A percentile compares a stretch with the other conserved stretches of the same genome.
Conservation (phyloP, 1,140 invertebrate species). For the Hylaeus volcanicus region DNA sequence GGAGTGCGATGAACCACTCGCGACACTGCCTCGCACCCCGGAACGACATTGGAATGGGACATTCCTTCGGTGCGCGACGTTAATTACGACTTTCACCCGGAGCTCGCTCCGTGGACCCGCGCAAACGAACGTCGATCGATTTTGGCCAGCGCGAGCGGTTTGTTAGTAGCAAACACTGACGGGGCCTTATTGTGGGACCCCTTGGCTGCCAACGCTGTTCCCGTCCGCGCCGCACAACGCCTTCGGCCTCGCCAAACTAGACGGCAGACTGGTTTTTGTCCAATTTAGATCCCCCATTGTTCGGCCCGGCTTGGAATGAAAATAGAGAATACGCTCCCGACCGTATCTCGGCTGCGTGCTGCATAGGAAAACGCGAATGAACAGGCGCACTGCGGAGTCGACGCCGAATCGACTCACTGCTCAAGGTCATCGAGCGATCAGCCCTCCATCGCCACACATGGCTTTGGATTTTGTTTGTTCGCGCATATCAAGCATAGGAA, state of each 20-base stretch:
- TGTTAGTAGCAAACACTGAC: conserved; percentile 2
- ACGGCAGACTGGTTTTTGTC: conserved; percentile 69
- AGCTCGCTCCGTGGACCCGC: conserved; percentile 11
- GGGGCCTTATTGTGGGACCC: conserved; percentile 26
- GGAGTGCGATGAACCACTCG: conserved; percentile 53
- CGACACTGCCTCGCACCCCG: neutral
- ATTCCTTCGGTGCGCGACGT: conserved; percentile 33
- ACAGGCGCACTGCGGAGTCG: neutral
- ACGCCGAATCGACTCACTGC: neutral
- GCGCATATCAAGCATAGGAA: too few species aligned
- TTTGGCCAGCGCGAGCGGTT: neutral
- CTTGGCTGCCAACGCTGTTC: conserved; percentile 22
- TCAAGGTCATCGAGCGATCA: neutral
- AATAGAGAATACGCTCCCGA: conserved; percentile 56
- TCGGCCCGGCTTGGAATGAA: conserved; percentile 63
- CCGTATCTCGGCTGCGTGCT: conserved; percentile 28
- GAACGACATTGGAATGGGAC: conserved; percentile 37
- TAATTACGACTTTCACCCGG: conserved; percentile 54
- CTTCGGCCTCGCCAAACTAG: conserved; percentile 65
- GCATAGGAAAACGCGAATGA: conserved; percentile 38
- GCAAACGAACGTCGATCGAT: conserved; percentile 32
- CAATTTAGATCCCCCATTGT: conserved; percentile 71
- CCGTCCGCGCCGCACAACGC: conserved; percentile 48
- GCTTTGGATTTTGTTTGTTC: too few species aligned
- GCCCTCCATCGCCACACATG: neutral